Evolutionary conservation across 2,113 vertebrate genomes (phyloP), one percentile per base, ranked within the genome.

Genomic region (Pipra filicauda): DNA sequence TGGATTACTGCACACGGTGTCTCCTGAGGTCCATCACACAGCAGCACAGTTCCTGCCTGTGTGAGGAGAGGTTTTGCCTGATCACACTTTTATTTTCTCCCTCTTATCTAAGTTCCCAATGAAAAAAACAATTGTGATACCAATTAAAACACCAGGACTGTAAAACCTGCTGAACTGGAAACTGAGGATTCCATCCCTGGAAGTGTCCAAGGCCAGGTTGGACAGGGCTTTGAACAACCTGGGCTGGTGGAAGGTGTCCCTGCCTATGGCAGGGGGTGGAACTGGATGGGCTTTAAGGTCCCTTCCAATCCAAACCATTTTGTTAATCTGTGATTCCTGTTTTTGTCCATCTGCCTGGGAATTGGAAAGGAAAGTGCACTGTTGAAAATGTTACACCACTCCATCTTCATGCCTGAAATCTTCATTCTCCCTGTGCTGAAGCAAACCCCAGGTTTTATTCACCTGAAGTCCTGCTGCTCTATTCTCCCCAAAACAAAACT

Each of bases 391-490:
- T 33, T 2, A 31, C 57, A 48, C 21, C 3, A 2, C 52, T 66
- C 30, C 48, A 59, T 4, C 54, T 41, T 48, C 72, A 22, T 3
- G 22, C 13, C 77, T 12, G 24, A 67, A 74, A 77, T 22, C 46
- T 33, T 58, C 23, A 19, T 27, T 46, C 21, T 23, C 4, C 41
- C 44, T 75, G 16, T 77, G 27, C 39, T 31, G 65, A 81, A 51
- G 69, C 46, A 51, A 74, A 64, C 51, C 24, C n/a, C 21, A 24
- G 11, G 12, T 28, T 93, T 78, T 17, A 26, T 39, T 74, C 33
- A 46, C 37, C n/a, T 15, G 0, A 8, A 74, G 7, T 9, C 8
- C 31, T 7, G 2, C 48, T 15, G 28, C 39, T 27, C 49, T 2
- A 3, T 33, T n/a, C 52, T 44, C 5, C 51, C 6, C 14, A 7